Conservation (phyloP, 2,797 vertebrate genomes). For the Acanthurus lineatus region DNA sequence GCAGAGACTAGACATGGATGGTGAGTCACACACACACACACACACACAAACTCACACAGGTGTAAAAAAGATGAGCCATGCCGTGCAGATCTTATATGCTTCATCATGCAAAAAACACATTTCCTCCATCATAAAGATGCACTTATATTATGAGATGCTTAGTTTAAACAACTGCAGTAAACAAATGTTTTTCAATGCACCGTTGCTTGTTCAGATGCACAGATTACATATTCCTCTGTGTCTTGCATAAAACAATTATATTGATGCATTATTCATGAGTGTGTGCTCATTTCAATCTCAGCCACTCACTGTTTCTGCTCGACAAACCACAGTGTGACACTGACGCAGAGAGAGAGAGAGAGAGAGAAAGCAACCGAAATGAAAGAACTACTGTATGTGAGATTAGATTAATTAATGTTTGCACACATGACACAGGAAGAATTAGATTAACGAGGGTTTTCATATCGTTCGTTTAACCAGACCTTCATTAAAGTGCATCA, state of each 20-base stretch:
- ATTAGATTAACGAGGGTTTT: no score
- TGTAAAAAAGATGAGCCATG: constrained; percentile 10
- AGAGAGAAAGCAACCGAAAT: background rate
- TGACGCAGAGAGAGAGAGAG: background rate
- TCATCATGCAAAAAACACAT: background rate
- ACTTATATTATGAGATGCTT: background rate
- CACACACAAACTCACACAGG: constrained; percentile 24
- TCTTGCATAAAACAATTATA: constrained; percentile 31
- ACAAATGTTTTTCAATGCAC: background rate
- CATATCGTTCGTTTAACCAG: background rate
- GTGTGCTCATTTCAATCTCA: constrained; percentile 7
- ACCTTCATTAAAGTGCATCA: background rate
- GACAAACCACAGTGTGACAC: constrained; percentile 11
- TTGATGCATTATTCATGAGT: constrained; percentile 5
- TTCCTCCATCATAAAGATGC: background rate
- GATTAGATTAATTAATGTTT: no score
- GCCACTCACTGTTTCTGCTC: background rate
- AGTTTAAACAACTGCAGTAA: background rate
- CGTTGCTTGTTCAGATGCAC: constrained; percentile 1
- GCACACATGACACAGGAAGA: no score
- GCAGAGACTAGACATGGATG: constrained; percentile 96
- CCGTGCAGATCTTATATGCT: background rate
- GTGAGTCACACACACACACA: constrained; percentile 84
- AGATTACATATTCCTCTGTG: constrained; percentile 11
- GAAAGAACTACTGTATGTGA: no score